A percentile compares a stretch with the other conserved stretches of the same genome.
Conservation (phyloP, 2,797 vertebrate species). For the Pitangus sulphuratus region DNA sequence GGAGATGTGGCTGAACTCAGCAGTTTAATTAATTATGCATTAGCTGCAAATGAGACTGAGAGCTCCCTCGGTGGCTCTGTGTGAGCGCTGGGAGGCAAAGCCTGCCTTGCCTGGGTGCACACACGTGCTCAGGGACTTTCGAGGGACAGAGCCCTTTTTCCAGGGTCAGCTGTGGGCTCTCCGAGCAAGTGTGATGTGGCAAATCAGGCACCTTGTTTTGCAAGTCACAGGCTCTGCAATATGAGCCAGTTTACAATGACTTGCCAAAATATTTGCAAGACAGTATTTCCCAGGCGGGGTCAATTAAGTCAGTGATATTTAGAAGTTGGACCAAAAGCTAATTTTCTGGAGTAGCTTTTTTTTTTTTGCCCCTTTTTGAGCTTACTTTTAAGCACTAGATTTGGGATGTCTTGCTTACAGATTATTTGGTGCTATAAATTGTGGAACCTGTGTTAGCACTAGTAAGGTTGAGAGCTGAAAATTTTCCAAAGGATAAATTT, state of each 20-base stretch:
- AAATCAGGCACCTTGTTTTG: neutral
- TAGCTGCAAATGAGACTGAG: neutral
- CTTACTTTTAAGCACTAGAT: neutral
- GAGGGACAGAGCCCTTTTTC: neutral
- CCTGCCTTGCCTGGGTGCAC: accelerated
- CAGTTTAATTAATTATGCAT: neutral
- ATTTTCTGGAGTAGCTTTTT: neutral
- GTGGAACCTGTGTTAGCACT: neutral
- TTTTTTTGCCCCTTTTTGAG: neutral
- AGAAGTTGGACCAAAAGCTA: neutral
- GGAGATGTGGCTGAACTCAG: neutral
- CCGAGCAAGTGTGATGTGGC: accelerated
- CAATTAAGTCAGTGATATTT: neutral
- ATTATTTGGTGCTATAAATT: neutral
- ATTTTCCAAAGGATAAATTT: neutral
- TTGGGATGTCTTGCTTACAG: neutral
- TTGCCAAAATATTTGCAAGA: neutral
- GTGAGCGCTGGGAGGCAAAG: neutral
- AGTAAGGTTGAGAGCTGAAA: neutral
- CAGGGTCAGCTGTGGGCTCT: neutral
- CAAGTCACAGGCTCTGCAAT: neutral
- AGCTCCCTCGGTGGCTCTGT: neutral
- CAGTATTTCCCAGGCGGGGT: neutral
- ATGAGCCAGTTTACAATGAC: neutral
- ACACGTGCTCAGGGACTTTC: accelerated